Base-by-base conservation (phyloP, 2,888 invertebrate species). In the Papilio gigon region DNA sequence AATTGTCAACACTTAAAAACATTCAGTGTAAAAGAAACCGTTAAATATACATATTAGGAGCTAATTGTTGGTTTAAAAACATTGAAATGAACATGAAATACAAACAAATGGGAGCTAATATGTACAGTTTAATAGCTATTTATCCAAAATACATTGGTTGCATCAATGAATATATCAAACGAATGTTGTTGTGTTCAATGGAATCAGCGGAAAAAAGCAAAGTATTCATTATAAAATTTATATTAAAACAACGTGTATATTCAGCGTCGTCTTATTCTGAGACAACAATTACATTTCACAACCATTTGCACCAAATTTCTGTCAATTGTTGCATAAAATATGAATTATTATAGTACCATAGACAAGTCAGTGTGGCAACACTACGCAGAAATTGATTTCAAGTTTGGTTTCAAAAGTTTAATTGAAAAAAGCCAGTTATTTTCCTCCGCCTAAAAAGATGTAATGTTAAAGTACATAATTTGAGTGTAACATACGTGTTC, bases 231-330 rank as follows among this genome's bases (percentile, higher is more conserved):
- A 58, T 56, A 56, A 22, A 35, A 40, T 56, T 58, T 44, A 66
- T 33, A 60, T 11, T 58, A 37, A 62, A 56, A 62, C 44, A 63
- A 47, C 47, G n/a, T 25, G 44, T 58, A 64, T 61, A 42, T 42
- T 60, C 50, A 42, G 22, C 53, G 64, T 56, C 25, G 25, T 56
- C 61, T 69, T 44, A 56, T 61, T 65, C 56, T 42, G 61, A 44
- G 25, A 64, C 69, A 69, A 65, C 65, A 56, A 65, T 60, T 56
- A 44, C 42, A 56, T 61, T 74, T 77, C 77, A 77, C 77, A 77
- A 77, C 77, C 77, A 72, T 75, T 74, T 75, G 73, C 77, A 76
- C 73, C 74, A 74, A 70, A 56, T 65, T 69, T 68, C 68, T 65
- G 56, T 65, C 42, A 56, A 61, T 53, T 68, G 68, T 40, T 68